phyloP scores from a whole-genome alignment of 2,797 vertebrate species.

The Peromyscus attwateri region DNA sequence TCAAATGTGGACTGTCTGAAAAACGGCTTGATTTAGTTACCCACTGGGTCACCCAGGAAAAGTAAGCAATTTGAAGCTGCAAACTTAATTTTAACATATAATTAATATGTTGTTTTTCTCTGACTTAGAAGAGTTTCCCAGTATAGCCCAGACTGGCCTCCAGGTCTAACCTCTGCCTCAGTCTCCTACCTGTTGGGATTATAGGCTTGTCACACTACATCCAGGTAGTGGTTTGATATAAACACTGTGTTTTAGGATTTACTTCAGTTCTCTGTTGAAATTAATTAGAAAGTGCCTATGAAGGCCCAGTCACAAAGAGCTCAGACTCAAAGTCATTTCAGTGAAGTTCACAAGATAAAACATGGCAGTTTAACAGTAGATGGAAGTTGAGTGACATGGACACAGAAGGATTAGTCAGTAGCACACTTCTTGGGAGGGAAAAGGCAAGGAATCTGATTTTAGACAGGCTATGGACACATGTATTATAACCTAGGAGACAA shows the following conservation, averaged over 20 bases:
- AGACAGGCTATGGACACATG: neutral
- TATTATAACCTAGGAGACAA: neutral
- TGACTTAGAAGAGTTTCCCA: slow-evolving; percentile 36
- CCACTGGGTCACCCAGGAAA: slow-evolving; percentile 89
- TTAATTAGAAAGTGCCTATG: neutral
- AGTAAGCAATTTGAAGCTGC: slow-evolving; percentile 84
- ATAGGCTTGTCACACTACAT: neutral
- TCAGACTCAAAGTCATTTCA: slow-evolving; percentile 11
- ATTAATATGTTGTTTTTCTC: slow-evolving; percentile 61
- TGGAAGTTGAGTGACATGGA: neutral
- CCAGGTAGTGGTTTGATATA: neutral
- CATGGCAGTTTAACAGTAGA: neutral
- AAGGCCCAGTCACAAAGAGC: neutral
- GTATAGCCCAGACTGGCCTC: neutral
- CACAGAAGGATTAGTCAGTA: neutral
- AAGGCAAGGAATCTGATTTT: slow-evolving; percentile 1
- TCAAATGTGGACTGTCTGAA: slow-evolving; percentile 86
- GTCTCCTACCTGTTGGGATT: neutral
- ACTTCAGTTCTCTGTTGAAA: slow-evolving; percentile 34
- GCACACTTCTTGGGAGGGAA: neutral
- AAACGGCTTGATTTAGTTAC: slow-evolving; percentile 87
- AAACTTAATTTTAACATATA: slow-evolving; percentile 67
- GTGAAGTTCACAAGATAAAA: neutral
- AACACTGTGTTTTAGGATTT: slow-evolving; percentile 52
- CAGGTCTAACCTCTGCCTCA: neutral